phyloP scores from a whole-genome alignment of 2,797 vertebrate species.

The Intellagama lesueurii region DNA sequence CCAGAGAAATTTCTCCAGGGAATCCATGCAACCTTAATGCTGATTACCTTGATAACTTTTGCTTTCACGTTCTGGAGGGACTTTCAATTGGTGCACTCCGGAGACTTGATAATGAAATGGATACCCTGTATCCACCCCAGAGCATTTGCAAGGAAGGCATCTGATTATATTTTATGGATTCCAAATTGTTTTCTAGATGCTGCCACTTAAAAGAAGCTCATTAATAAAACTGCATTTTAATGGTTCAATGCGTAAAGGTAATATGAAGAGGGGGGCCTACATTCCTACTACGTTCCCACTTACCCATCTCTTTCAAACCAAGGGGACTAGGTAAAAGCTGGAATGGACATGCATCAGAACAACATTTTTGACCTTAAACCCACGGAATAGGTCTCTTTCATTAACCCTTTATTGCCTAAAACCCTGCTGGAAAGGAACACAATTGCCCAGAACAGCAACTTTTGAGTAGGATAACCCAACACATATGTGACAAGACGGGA shows the following conservation, averaged over 20 bases:
- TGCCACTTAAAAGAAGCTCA: neutral
- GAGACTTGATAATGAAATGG: conserved; percentile 14
- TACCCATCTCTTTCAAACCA: neutral
- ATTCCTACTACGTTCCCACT: neutral
- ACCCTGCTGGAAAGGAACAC: too few relatives aligned
- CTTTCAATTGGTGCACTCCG: neutral
- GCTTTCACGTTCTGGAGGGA: neutral
- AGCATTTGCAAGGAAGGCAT: neutral
- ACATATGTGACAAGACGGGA: too few relatives aligned
- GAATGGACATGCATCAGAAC: too few relatives aligned
- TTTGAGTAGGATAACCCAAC: too few relatives aligned
- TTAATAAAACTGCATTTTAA: conserved; percentile 7
- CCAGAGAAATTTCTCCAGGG: neutral
- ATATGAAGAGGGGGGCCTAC: neutral
- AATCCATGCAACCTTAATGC: neutral
- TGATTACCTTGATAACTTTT: neutral
- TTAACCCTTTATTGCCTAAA: too few relatives aligned
- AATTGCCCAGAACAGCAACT: too few relatives aligned
- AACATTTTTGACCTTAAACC: too few relatives aligned
- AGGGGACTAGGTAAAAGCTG: neutral
- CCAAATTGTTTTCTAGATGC: neutral
- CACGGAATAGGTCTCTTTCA: too few relatives aligned
- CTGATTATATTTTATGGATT: conserved; percentile 40
- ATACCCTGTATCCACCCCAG: neutral
- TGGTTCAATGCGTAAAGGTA: neutral